A percentile compares a stretch with the other conserved stretches of the same genome.
Conservation (phyloP, 2,113 vertebrate species). For the Bucco capensis region DNA sequence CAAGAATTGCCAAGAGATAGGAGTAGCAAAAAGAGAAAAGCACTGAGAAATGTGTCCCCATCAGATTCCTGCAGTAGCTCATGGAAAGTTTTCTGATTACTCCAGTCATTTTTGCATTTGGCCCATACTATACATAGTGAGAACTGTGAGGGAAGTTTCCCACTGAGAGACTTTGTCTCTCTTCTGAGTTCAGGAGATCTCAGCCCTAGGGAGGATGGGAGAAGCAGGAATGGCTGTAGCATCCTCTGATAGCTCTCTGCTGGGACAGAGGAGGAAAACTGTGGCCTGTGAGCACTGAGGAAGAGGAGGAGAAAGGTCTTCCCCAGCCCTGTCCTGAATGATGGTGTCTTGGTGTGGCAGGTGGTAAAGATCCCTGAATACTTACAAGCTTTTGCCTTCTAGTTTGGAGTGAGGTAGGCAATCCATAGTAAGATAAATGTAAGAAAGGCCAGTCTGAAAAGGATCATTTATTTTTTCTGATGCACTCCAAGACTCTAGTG, state of each 20-base stretch:
- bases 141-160: neutral
- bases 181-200: neutral
- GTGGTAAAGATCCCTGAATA: neutral
- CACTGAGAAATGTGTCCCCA: neutral
- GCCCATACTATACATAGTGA: neutral
- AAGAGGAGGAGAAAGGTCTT: neutral
- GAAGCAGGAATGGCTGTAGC: neutral
- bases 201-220: neutral
- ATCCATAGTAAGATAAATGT: neutral
- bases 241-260: neutral
- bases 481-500: neutral
- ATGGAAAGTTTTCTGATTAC: neutral
- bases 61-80: neutral
- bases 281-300: neutral
- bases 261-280: neutral
- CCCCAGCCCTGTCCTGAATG: neutral
- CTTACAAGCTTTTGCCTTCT: neutral
- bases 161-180: neutral
- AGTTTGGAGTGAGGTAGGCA: neutral
- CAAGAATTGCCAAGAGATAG: neutral
- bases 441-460: neutral
- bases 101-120: neutral
- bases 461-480: neutral
- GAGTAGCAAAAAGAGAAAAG: neutral
- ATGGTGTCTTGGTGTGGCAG: neutral